Conservation (phyloP, 2,113 vertebrate species). For the Suncus etruscus region DNA sequence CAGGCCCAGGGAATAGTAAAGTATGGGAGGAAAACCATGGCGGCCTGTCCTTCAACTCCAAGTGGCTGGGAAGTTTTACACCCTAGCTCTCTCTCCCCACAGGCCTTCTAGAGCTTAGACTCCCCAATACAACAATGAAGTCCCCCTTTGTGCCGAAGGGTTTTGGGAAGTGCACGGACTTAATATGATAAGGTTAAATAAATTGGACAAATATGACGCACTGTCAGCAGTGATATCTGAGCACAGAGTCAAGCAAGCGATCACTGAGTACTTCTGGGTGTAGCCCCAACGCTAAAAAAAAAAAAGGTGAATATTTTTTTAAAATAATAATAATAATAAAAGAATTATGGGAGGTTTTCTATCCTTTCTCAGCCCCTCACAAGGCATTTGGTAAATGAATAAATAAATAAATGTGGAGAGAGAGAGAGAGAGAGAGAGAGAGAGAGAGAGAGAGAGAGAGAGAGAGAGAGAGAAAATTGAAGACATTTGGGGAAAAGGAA, state of each 20-base stretch:
- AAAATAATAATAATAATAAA: too few species aligned
- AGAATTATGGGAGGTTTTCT: too few species aligned
- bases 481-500: not conserved
- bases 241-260: too few species aligned
- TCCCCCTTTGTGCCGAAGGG: not conserved
- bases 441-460: too few species aligned
- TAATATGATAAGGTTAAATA: not conserved
- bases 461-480: too few species aligned
- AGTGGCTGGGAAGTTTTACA: not conserved
- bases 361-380: not conserved
- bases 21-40: not conserved
- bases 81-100: not conserved
- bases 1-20: conserved; percentile 23
- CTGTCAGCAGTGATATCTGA: too few species aligned
- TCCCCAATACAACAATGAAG: not conserved
- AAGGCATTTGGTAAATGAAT: too few species aligned
- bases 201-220: not conserved
- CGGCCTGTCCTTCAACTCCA: not conserved
- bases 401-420: too few species aligned
- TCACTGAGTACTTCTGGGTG: too few species aligned
- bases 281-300: too few species aligned
- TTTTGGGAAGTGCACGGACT: not conserved
- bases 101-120: not conserved
- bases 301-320: too few species aligned
- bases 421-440: too few species aligned